Base-by-base conservation (phyloP, 2,113 vertebrate species). In the Malurus melanocephalus region DNA sequence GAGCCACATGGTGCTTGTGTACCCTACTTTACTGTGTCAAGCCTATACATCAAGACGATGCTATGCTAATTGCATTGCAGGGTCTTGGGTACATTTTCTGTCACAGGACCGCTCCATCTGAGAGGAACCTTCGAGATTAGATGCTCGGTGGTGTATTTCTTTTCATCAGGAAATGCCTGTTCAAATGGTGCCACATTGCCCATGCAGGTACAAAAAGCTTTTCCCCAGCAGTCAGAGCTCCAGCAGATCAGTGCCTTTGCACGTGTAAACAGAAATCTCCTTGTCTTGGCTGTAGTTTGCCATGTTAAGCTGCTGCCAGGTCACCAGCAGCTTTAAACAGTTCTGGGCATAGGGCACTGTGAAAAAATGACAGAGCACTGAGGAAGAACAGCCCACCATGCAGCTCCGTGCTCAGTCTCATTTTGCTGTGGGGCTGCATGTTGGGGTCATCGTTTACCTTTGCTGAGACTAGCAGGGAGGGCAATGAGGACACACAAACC, bases 1-100 rank as follows among this genome's bases (percentile, higher is more conserved):
- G 94, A 97, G 95, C 96, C 96, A 97, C 97, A 97, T 97, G 96
- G 97, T 97, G 97, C 96, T 96, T 96, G 95, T 96, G 95, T 93
- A 95, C 94, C 97, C 96, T 96, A 93, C 96, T 97, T 97, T 95
- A 95, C 95, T 92, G 85, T 97, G 97, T 97, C 96, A 97, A 95
- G 88, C 92, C 95, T 95, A 96, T 96, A 96, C 93, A 78, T 97
- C 95, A 91, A 96, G 94, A 92, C 43, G 94, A 81, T 93, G 91
- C 94, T 94, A 92, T 93, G 92, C 93, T 97, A 97, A 97, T 97
- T 98, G 96, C 94, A 76, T 96, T 92, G 90, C 77, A 17, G 95
- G 87, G 64, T 90, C 89, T 66, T 77, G 82, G 93, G 90, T 93
- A 75, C 88, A 92, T 97, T 96, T 96, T 95, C 61, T 92, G 3